Evolutionary conservation across 2,113 vertebrate species (phyloP).

Genomic region (Muscicapa adusta): DNA sequence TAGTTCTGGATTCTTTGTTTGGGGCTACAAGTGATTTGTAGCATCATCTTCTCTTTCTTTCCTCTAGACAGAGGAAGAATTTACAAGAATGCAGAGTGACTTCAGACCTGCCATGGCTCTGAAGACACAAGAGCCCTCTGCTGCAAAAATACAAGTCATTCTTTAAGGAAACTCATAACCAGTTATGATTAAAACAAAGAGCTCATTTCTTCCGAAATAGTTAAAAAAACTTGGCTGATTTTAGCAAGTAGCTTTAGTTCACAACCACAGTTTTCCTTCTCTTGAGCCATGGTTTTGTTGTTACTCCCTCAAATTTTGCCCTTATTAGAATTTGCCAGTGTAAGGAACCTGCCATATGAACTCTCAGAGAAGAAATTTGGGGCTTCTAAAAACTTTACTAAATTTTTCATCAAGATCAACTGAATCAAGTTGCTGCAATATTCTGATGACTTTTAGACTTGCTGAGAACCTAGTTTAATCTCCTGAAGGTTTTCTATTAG

Average conservation of each 20-base stretch:
- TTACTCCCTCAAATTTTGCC: neutral
- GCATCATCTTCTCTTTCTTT: neutral
- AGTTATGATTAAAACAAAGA: neutral
- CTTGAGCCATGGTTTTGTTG: neutral
- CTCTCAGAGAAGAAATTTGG: neutral
- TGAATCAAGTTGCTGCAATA: neutral
- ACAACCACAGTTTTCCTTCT: neutral
- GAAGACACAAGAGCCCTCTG: neutral
- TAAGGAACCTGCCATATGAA: neutral
- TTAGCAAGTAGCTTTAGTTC: neutral
- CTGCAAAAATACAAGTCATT: neutral
- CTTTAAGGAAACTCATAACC: neutral
- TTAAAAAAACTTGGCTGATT: neutral
- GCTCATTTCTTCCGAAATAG: neutral
- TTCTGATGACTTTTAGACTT: neutral
- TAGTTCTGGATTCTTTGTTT: neutral
- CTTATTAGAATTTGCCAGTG: neutral
- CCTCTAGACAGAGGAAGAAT: neutral
- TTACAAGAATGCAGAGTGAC: neutral
- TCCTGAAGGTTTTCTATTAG: constrained; percentile 18
- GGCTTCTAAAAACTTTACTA: neutral
- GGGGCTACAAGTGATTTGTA: neutral
- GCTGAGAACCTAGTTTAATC: neutral
- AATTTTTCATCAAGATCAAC: neutral
- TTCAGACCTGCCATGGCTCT: neutral